Base-by-base conservation (phyloP, 2,888 invertebrate genomes). In the Pristionchus entomophagus region DNA sequence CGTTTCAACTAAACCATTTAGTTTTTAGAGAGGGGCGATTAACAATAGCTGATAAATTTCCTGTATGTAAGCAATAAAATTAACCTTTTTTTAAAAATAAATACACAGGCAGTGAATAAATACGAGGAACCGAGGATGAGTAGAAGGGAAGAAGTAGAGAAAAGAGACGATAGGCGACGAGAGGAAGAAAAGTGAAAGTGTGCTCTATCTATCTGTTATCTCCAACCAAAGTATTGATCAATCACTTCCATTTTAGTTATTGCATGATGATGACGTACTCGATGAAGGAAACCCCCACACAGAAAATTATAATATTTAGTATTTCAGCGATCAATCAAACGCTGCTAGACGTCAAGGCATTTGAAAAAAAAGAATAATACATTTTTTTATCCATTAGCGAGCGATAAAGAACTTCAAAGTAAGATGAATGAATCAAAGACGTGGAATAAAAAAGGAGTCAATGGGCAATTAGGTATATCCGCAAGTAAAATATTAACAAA, bases 161-260 rank as follows among this genome's bases (percentile, higher is more conserved):
- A 45, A n/a, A 69, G 69, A 38, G 69, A 69, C 38, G 38, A 5
- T 22, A 38, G 69, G 38, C 32, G 17, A 32, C 62, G 62, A 62
- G 62, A 62, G 62, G 14, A 32, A 29, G 62, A 32, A 69, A 69
- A 69, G 69, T 69, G 69, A 69, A 69, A 38, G 69, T 19, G 69
- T 38, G 56, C 22, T 56, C 56, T 22, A 14, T 10, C 17, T 19
- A 12, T 32, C 69, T 38, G 38, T 69, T 69, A 69, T 69, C 69
- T 69, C 22, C 69, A n/a, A 69, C 17, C n/a, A 56, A 22, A 56
- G 22, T 41, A 69, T 69, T 38, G 38, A 69, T 38, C 41, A 8
- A 69, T 69, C 62, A 29, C 62, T 62, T 59, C 26, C 59, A 22
- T 12, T 59, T 51, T 56, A n/a, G 26, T 26, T 56, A 56, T 56